Conservation (phyloP, 2,888 invertebrate species). For the Tetropium fuscum region DNA sequence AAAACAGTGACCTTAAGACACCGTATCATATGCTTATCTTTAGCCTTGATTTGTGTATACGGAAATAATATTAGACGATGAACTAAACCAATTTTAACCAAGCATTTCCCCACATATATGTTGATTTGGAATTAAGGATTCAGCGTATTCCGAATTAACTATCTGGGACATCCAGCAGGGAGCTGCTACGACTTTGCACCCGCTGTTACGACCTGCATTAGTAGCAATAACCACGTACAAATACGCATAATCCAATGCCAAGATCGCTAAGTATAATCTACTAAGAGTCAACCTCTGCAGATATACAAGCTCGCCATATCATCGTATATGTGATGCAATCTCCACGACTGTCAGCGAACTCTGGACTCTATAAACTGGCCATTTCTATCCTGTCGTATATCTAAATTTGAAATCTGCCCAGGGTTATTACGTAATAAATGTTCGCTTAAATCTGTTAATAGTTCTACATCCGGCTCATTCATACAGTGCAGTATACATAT, state of each 20-base stretch:
- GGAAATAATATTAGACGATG: too few relatives aligned
- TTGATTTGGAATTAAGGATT: constrained; percentile 10
- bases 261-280: constrained; percentile 16
- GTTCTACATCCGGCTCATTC: too few relatives aligned
- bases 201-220: constrained; percentile 29
- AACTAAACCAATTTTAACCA: too few relatives aligned
- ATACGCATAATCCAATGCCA: constrained; percentile 18
- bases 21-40: too few relatives aligned
- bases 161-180: constrained; percentile 20
- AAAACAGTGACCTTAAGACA: too few relatives aligned
- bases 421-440: constrained; percentile 24
- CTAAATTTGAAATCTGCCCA: constrained; percentile 26
- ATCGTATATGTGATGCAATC: constrained; percentile 31
- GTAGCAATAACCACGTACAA: constrained; percentile 30
- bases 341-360: constrained; percentile 24
- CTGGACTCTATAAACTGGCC: constrained; percentile 25
- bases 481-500: too few relatives aligned
- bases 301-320: constrained; percentile 25
- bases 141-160: constrained; percentile 12
- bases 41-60: too few relatives aligned
- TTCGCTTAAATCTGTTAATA: too few relatives aligned
- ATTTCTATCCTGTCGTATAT: constrained; percentile 22
- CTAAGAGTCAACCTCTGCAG: constrained; percentile 16
- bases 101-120: too few relatives aligned
- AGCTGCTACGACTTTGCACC: constrained; percentile 31